These are phyloP conservation scores for Equus quagga DNA, from an alignment of 2,113 vertebrate species.

Conservation along the genomic window DNA sequence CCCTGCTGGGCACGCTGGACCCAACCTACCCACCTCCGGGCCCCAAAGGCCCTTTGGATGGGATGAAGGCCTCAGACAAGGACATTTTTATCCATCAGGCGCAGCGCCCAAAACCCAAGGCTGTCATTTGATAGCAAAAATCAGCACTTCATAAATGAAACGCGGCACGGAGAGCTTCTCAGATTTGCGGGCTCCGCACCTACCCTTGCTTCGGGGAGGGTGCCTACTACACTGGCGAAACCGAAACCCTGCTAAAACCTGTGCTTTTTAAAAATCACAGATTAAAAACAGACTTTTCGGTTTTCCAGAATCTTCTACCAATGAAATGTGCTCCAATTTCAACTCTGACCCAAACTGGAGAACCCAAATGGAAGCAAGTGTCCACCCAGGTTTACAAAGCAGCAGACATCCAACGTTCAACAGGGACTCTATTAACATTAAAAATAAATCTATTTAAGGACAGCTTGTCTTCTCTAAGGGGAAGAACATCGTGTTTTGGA, in stretches of 20 bases:
- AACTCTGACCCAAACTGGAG: background rate
- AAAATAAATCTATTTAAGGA: accelerated
- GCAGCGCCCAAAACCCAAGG: background rate
- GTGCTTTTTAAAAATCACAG: background rate
- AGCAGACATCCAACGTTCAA: background rate
- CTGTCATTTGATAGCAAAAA: no score
- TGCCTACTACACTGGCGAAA: background rate
- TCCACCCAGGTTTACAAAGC: background rate
- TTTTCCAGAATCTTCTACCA: background rate
- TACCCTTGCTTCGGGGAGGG: accelerated
- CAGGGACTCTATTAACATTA: accelerated
- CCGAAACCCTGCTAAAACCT: background rate
- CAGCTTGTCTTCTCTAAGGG: background rate
- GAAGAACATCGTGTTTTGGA: no score
- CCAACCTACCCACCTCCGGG: no score
- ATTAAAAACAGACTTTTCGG: background rate
- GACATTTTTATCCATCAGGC: background rate
- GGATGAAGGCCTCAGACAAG: background rate
- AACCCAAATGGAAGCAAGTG: background rate
- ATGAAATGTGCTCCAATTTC: background rate
- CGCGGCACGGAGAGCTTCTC: accelerated
- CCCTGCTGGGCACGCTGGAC: accelerated
- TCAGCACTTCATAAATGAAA: accelerated
- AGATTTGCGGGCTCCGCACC: accelerated
- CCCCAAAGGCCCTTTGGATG: accelerated